Evolutionary conservation across 1,140 invertebrate species (phyloP).

Genomic region (Drosophila nannoptera): DNA sequence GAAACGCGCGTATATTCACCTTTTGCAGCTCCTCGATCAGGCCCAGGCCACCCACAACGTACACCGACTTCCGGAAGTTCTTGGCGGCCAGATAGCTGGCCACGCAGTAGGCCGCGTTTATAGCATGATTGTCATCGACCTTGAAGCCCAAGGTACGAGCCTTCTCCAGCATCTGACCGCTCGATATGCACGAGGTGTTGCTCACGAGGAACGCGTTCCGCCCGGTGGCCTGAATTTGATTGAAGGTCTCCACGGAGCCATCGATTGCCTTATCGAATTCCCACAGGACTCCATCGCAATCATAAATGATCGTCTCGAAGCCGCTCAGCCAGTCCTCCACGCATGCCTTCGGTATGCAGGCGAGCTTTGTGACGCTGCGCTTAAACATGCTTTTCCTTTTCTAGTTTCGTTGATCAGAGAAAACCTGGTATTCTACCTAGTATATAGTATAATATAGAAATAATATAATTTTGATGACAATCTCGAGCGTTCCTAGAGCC

Average conservation of each 20-base stretch:
- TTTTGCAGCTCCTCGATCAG: slow-evolving; percentile 34
- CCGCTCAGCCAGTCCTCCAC: slow-evolving; percentile 47
- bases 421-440: no score
- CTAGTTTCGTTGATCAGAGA: no score
- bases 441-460: no score
- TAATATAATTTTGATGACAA: no score
- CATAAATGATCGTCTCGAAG: slow-evolving; percentile 51
- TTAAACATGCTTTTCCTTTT: no score
- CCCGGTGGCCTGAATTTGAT: slow-evolving; percentile 21
- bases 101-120: slow-evolving; percentile 27
- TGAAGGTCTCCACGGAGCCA: slow-evolving; percentile 43
- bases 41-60: slow-evolving; percentile 46
- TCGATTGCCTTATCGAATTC: slow-evolving; percentile 28
- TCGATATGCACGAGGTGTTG: slow-evolving; percentile 31
- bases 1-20: slow-evolving; percentile 12
- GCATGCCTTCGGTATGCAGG: slow-evolving; percentile 40
- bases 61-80: slow-evolving; percentile 47
- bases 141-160: slow-evolving; percentile 32
- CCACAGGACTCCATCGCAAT: slow-evolving; percentile 65
- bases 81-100: slow-evolving; percentile 41
- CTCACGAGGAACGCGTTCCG: slow-evolving; percentile 30
- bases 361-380: slow-evolving; percentile 43
- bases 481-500: no score
- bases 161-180: slow-evolving; percentile 18
- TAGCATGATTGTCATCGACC: background rate